Evolutionary conservation across 2,888 invertebrate species (phyloP), one percentile per base, ranked within the genome.

Genomic region (Dyspetes luteomarginatus): DNA sequence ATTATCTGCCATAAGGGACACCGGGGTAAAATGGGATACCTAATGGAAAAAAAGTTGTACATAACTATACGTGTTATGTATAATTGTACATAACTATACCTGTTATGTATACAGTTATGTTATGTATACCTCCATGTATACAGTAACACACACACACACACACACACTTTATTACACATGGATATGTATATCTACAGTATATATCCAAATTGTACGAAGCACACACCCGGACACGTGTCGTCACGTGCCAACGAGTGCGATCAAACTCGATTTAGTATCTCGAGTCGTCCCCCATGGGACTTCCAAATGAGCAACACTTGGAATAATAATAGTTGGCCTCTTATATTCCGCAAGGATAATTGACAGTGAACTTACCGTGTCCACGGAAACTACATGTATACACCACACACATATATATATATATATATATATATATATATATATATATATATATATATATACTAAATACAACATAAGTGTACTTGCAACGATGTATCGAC

Each of bases 171-270:
- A 30, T 50, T 19, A 36, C 50, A 22, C 15, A 36, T 67, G 9
- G 12, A 52, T 48, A 30, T 52, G 41, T 55, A 19, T 36, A 43
- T 15, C 22, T 30, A 7, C 36, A 28, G 9, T 64, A 24, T n/a
- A n/a, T 52, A 9, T 52, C 12, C 9, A 24, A 55, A 28, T 71
- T 65, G 79, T 78, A 78, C 81, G 79, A 82, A 85, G 82, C 71
- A 75, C 84, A 77, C 77, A 81, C 81, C 74, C 52, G 74, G 84
- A 69, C 91, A 91, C 91, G 91, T 88, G 91, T 87, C 89, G 88
- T 87, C 91, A 89, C 91, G 91, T 91, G 91, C 83, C 90, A 83
- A 84, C 84, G 87, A 86, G 85, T 86, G 87, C 85, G 87, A 88
- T 87, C 87, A 88, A 89, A 82, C 83, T 84, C 86, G 87, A 88